phyloP scores from a whole-genome alignment of 2,113 vertebrate species.

The Phalacrocorax pelagicus region DNA sequence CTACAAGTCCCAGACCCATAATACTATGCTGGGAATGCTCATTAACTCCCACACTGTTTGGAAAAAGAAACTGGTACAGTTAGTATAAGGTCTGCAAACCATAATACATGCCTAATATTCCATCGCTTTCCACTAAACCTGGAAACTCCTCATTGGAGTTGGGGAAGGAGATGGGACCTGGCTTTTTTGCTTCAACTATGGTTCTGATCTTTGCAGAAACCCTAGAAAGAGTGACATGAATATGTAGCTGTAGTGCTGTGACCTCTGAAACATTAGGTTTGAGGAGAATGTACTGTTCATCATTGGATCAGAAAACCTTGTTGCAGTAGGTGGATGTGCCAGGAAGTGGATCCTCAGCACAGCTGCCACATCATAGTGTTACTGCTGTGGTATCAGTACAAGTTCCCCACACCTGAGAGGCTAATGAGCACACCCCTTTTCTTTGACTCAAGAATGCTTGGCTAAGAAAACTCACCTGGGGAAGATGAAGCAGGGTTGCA shows the following conservation, averaged over 20 bases:
- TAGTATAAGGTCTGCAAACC: slow-evolving; percentile 28
- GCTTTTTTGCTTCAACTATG: neutral
- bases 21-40: slow-evolving; percentile 43
- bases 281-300: neutral
- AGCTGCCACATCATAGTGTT: neutral
- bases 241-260: neutral
- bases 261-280: neutral
- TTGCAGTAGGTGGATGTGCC: neutral
- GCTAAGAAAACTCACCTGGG: neutral
- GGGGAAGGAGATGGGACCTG: neutral
- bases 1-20: slow-evolving; percentile 45
- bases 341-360: neutral
- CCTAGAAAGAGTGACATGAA: neutral
- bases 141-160: neutral
- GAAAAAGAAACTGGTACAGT: slow-evolving; percentile 42
- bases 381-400: neutral
- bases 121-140: neutral
- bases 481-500: neutral
- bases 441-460: neutral
- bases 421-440: neutral
- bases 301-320: neutral
- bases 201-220: neutral
- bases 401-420: neutral
- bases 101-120: neutral
- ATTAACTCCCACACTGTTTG: slow-evolving; percentile 60